Evolutionary conservation across 1,140 invertebrate species (phyloP).

Genomic region (Fopius arisanus): DNA sequence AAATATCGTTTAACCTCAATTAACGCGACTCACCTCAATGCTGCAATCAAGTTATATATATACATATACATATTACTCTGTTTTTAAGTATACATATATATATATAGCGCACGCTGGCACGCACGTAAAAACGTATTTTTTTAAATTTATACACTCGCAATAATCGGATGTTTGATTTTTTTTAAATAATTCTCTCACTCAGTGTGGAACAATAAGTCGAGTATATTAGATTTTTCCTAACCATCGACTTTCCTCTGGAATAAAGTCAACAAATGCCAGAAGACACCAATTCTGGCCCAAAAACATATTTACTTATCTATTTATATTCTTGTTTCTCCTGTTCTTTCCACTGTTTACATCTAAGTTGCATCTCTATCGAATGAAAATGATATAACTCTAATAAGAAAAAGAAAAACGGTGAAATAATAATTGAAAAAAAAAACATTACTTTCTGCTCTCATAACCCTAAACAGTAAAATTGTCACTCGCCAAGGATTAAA

Average conservation of each 20-base stretch:
- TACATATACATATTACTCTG: not conserved
- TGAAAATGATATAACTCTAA: conserved; percentile 4
- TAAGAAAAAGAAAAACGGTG: not conserved
- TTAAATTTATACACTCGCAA: not conserved
- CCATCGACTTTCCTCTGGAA: conserved; percentile 1
- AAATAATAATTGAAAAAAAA: not conserved
- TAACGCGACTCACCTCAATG: not conserved
- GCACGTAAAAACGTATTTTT: conserved; percentile 6
- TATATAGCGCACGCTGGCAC: conserved; percentile 2
- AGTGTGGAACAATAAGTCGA: not conserved
- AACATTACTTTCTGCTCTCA: not conserved
- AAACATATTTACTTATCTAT: not conserved
- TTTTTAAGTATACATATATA: not conserved
- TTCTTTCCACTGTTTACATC: not conserved
- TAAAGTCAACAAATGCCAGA: not conserved
- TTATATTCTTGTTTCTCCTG: not conserved
- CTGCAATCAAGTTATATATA: conserved; percentile 12
- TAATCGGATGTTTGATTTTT: not conserved
- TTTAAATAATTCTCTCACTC: not conserved
- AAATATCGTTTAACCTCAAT: not conserved
- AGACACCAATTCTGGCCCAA: not conserved
- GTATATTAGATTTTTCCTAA: not conserved
- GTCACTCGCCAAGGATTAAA: not conserved
- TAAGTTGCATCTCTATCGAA: not conserved
- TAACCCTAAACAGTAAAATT: conserved; percentile 14